Percentiles rank a stretch among this genome's conserved stretches.
Conservation (phyloP, 2,797 vertebrate species). For the Hephaestus fuliginosus region DNA sequence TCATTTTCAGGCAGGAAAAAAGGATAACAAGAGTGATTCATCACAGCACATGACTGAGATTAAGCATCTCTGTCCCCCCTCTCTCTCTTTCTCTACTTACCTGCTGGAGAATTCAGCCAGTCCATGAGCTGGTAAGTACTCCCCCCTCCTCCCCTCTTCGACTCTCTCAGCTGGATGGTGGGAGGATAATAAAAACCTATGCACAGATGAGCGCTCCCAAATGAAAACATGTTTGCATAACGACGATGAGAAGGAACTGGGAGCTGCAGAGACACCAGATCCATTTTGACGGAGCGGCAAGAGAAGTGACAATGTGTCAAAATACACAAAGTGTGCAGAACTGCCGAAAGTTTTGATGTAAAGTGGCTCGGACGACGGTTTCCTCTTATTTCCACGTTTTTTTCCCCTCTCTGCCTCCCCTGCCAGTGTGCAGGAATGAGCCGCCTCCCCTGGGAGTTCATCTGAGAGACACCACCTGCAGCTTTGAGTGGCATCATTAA, state of each 20-base stretch:
- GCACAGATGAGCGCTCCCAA: constrained; percentile 51
- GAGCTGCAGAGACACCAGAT: constrained; percentile 20
- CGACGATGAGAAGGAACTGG: constrained; percentile 32
- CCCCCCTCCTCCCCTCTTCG: constrained; percentile 11
- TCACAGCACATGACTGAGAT: constrained; percentile 41
- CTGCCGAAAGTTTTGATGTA: constrained; percentile 42
- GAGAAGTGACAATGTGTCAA: constrained; percentile 7
- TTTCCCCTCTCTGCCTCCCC: constrained; percentile 29
- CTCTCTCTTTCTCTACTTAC: constrained; percentile 22
- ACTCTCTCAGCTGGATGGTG: constrained; percentile 27
- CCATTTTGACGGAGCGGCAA: constrained; percentile 1
- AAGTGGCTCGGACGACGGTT: constrained; percentile 40
- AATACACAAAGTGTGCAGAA: constrained; percentile 2
- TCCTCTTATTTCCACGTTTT: constrained; percentile 39
- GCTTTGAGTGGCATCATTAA: constrained; percentile 83
- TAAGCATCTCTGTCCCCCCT: constrained; percentile 24
- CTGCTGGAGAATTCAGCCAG: constrained; percentile 35
- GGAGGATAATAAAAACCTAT: constrained; percentile 13
- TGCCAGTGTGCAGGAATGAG: constrained; percentile 32
- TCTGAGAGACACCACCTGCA: constrained; percentile 79
- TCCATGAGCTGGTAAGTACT: constrained; percentile 27
- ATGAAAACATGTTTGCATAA: constrained; percentile 59
- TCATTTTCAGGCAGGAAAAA: constrained; percentile 46
- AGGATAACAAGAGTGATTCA: constrained; percentile 54
- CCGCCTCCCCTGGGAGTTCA: constrained; percentile 57